phyloP scores from a whole-genome alignment of 2,113 vertebrate genomes.

The Embiotoca jacksoni region DNA sequence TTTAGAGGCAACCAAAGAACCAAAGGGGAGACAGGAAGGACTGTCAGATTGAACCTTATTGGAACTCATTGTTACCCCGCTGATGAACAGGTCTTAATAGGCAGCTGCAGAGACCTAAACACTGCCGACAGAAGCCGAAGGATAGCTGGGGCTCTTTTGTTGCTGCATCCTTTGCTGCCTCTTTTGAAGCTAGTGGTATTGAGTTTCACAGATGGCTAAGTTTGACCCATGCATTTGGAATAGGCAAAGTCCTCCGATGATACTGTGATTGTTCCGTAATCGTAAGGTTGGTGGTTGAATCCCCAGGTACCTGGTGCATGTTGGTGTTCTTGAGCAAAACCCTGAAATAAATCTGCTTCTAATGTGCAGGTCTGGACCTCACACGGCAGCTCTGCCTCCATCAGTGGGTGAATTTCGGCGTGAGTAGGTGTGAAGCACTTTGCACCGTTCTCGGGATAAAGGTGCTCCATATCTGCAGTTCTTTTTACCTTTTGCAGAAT shows the following conservation, averaged over 20 bases:
- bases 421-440: constrained; percentile 63
- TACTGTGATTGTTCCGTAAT: neutral
- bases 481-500: constrained; percentile 16
- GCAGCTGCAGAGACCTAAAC: constrained; percentile 39
- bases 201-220: neutral
- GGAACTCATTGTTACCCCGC: constrained; percentile 58
- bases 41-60: constrained; percentile 46
- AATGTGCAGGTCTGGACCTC: constrained; percentile 51
- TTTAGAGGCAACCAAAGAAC: constrained; percentile 51
- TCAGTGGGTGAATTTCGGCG: constrained; percentile 54
- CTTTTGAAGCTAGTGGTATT: neutral
- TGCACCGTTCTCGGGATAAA: constrained; percentile 41
- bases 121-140: constrained; percentile 12
- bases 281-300: constrained; percentile 10
- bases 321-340: constrained; percentile 17
- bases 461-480: constrained; percentile 7
- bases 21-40: constrained; percentile 20
- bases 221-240: constrained; percentile 14
- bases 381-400: constrained; percentile 46
- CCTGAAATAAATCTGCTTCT: constrained; percentile 50
- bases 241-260: neutral
- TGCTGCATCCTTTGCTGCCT: constrained; percentile 16
- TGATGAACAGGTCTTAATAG: constrained; percentile 51
- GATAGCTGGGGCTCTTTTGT: constrained; percentile 16
- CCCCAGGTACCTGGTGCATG: constrained; percentile 5